Base-by-base conservation (phyloP, 2,888 invertebrate genomes). In the Junonia oenone region DNA sequence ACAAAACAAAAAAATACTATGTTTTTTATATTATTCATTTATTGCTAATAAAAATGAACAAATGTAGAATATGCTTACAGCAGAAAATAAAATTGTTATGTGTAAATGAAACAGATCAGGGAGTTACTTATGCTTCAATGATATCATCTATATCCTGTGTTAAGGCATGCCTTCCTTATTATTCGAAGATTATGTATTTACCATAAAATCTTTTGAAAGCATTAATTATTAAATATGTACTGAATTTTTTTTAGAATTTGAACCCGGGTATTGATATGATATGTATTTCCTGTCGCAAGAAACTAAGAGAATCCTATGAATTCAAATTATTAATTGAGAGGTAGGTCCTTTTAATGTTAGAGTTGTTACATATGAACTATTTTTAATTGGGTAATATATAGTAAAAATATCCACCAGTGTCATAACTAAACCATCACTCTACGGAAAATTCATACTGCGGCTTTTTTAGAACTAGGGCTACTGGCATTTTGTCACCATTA, bases 241-340 rank as follows among this genome's bases (percentile, higher is more conserved):
- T n/a, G n/a, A 3, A 0, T 22, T 48, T 55, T 57, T 66, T 64
- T 15, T 65, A 82, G 80, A 66, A 80, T 45, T 46, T 46, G 9
- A 63, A 62, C 51, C 52, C 64, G 15, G 65, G 58, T 49, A 63
- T 66, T 29, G 63, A 73, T 57, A 65, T 71, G 63, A 69, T 83
- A 60, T 84, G 84, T 67, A 66, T 73, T 8, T 62, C 54, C 56
- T 91, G 91, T 65, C 74, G 84, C 52, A 68, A 70, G 63, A 81
- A 73, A 67, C 72, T 80, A 1, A 65, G 33, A 59, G 78, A 76
- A 14, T 68, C 68, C n/a, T 78, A 75, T 67, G 67, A 75, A 8
- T 83, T 83, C 61, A 81, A 76, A 68, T 58, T 66, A 1, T 63
- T 72, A 8, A 76, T 84, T 51, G 73, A 78, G 67, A 74, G 68